Base-by-base conservation (phyloP, 1,140 invertebrate genomes). In the Sweltsa coloradensis region DNA sequence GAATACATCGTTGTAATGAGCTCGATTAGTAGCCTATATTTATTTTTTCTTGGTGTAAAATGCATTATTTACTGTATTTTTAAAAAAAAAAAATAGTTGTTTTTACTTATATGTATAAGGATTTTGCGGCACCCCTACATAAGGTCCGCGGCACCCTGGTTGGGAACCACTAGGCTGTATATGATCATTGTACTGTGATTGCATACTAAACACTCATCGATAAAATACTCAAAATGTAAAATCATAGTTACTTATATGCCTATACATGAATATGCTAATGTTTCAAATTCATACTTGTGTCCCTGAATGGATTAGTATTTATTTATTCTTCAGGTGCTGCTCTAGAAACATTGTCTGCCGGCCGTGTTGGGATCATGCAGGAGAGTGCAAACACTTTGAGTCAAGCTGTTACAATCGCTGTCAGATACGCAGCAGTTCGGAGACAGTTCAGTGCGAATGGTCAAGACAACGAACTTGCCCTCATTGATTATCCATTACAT, bases 401-500 rank as follows among this genome's bases (percentile, higher is more conserved):
- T 26, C 71, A 81, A 51, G 85, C 81, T 7, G 62, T 94, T 2
- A 74, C 81, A 0, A 94, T 97, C 53, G 88, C 90, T 0, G 72
- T 94, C 16, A 73, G 94, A 34, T 97, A 97, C 69, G 86, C 89
- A 29, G 88, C 85, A 3, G 83, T 85, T 0, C 70, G 94, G 34
- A 83, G 76, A 64, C 94, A 97, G 68, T 97, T 96, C 67, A 88
- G 88, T 4, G 78, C 79, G 5, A 51, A 50, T 14, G 67, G 76
- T 9, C 61, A 69, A 9, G 63, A 72, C 22, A 69, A 71, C 41
- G 90, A 95, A 70, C 70, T 83, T 42, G 79, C 91, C 21, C 81
- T 96, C 37, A 67, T 97, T 43, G 90, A 96, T 64, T 97, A 97
- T 69, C 89, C 88, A 62, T 67, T 89, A 41, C 89, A 89, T 65